Base-by-base conservation (phyloP, 64 coral and sea anemone genomes). In the Pocillopora damicornis region DNA sequence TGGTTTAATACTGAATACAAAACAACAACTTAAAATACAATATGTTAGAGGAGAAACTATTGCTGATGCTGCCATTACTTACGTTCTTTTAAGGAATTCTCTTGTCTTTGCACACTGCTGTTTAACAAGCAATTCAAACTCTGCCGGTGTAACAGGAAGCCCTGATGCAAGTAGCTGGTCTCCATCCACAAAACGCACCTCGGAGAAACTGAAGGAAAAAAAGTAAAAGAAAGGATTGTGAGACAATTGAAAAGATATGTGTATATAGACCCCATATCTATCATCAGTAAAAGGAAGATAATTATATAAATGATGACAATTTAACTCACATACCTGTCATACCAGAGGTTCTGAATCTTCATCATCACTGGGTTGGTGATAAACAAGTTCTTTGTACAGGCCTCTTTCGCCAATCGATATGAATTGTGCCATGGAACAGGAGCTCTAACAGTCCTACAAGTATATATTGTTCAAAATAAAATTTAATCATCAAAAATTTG, bases 281-380 rank as follows among this genome's bases (percentile, higher is more conserved):
- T 51, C 42, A 51, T 51, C 42, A 51, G 7, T 7, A 4, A 51
- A 4, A 51, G 42, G 42, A 51, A 51, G 42, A 51, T 51, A 51
- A 2, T 51, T 51, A 30, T 30, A 89, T 79, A 74, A 16, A 83
- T 35, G 67, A 30, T 23, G 67, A 71, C 22, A 79, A 68, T 2
- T 11, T 57, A 68, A 69, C 35, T 34, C 36, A 72, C 88, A 75
- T 75, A 99, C 97, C 88, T 95, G 91, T 95, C 93, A 90, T 89
- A 93, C 93, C 93, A 99, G 20, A 99, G 90, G 76, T 99, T 95
- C 72, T 99, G 97, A 75, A 99, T 99, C 37, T 93, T 91, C 97
- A 93, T 99, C 97, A 99, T 99, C n/a, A 99, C 93, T 18, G 93
- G 93, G 59, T 99, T 99, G 35, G 97, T 99, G 18, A 88, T 95